A percentile compares a stretch with the other conserved stretches of the same genome.
Conservation (phyloP, 1,140 invertebrate genomes). For the Trichonephila clavipes region DNA sequence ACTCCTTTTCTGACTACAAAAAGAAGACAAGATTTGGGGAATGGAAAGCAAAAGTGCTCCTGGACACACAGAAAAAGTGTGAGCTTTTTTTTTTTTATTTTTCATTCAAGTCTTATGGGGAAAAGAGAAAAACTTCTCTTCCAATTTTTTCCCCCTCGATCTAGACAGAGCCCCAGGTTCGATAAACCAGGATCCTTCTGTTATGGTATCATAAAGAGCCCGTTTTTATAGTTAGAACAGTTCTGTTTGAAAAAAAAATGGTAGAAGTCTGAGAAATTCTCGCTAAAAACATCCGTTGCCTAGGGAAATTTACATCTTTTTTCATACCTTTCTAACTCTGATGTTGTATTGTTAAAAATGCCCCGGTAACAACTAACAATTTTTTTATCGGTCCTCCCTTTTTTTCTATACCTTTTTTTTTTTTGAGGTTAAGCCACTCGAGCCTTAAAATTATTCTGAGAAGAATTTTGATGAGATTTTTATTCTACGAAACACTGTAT, state of each 20-base stretch:
- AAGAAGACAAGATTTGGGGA: not conserved
- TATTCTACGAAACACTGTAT: not conserved
- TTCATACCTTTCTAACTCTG: not conserved
- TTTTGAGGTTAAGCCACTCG: not conserved
- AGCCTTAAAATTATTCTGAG: not conserved
- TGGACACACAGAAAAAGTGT: slow-evolving; percentile 17
- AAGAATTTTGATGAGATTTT: slow-evolving; percentile 11
- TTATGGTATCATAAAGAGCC: slow-evolving; percentile 38
- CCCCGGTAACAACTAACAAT: not conserved
- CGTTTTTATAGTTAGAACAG: slow-evolving; percentile 27
- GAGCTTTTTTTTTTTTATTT: not conserved
- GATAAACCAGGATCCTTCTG: slow-evolving; percentile 33
- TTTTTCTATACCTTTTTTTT: not conserved
- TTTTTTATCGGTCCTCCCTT: not conserved
- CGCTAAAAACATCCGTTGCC: slow-evolving; percentile 32
- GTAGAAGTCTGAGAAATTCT: slow-evolving; percentile 24
- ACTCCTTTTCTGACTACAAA: not conserved
- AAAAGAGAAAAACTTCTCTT: not conserved
- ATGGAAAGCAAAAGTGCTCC: not conserved
- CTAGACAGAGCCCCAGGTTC: not conserved
- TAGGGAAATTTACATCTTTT: slow-evolving; percentile 38
- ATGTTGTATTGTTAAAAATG: slow-evolving; percentile 18
- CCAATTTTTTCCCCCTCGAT: not conserved
- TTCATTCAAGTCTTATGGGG: slow-evolving; percentile 1
- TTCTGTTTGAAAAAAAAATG: not conserved